Evolutionary conservation across 2,888 invertebrate genomes (phyloP), one percentile per base, ranked within the genome.

Genomic region (Linnaemya tessellans): DNA sequence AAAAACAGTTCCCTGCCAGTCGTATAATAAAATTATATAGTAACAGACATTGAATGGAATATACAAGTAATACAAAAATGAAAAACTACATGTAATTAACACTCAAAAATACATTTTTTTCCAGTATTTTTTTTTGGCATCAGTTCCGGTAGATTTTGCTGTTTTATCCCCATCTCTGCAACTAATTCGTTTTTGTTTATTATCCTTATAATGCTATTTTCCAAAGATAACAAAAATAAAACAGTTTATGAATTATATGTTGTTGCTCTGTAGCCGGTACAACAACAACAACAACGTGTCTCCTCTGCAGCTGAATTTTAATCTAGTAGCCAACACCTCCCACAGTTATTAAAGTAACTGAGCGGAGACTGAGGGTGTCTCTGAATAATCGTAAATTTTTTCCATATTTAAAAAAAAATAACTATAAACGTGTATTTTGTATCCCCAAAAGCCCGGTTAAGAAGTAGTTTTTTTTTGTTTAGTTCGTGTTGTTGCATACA

Each of bases 51-150:
- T 64, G 51, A 25, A 51, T 25, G 41, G 41, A 35, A 74, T 49
- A 38, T 49, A 4, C 62, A 15, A 51, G 18, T 25, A 60, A 68
- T 68, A 43, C n/a, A 68, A 64, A 38, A 43, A 71, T 46, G 0
- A 71, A 80, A 84, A 82, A 71, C 64, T 82, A 70, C 68, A 82
- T 82, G 70, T 71, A 85, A 82, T 85, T 85, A 85, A 85, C 81
- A 85, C 79, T 82, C 70, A 68, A 81, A 79, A 70, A 35, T 64
- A 84, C 74, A 49, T 70, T 74, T 77, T 51, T 67, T 58, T n/a
- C n/a, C 5, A 38, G 13, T n/a, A n/a, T 41, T 54, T 11, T 22
- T 58, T 67, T 62, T 81, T 82, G 81, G 68, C 78, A 74, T 81
- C 64, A 58, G 70, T 75, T 81, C 30, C 70, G 54, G 68, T 41